A percentile compares a stretch with the other conserved stretches of the same genome.
phyloP scores from a whole-genome alignment of 2,888 invertebrate genomes.

The Metallyticus violacea region DNA sequence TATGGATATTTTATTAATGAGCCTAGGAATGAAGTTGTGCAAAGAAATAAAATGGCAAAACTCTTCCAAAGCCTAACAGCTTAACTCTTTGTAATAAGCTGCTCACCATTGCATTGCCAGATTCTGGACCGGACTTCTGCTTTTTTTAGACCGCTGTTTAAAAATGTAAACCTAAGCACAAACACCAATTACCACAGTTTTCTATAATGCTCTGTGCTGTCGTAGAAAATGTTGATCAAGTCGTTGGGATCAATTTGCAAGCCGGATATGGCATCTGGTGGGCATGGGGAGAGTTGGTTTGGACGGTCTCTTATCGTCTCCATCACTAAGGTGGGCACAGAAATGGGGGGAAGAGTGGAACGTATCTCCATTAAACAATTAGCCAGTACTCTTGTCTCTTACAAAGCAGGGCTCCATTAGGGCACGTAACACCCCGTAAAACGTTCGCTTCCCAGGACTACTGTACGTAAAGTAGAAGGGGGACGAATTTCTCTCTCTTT shows the following conservation, averaged over 20 bases:
- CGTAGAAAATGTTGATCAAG: neutral
- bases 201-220: no score
- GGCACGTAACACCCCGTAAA: conserved; percentile 10
- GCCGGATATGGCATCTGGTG: neutral
- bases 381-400: conserved; percentile 8
- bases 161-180: no score
- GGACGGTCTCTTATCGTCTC: neutral
- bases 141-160: no score
- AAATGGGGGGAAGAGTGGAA: neutral
- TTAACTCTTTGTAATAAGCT: no score
- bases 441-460: neutral
- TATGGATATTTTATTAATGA: no score
- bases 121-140: no score
- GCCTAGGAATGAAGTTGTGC: no score
- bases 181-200: no score
- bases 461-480: neutral
- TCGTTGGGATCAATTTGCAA: neutral
- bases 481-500: neutral
- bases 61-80: no score
- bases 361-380: conserved; percentile 20
- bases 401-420: conserved; percentile 17
- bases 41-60: no score
- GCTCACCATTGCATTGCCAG: no score
- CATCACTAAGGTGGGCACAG: neutral
- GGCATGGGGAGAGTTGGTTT: neutral